A percentile compares a stretch with the other conserved stretches of the same genome.
phyloP scores from a whole-genome alignment of 2,797 vertebrate genomes.

The Sebastes taczanowskii region DNA sequence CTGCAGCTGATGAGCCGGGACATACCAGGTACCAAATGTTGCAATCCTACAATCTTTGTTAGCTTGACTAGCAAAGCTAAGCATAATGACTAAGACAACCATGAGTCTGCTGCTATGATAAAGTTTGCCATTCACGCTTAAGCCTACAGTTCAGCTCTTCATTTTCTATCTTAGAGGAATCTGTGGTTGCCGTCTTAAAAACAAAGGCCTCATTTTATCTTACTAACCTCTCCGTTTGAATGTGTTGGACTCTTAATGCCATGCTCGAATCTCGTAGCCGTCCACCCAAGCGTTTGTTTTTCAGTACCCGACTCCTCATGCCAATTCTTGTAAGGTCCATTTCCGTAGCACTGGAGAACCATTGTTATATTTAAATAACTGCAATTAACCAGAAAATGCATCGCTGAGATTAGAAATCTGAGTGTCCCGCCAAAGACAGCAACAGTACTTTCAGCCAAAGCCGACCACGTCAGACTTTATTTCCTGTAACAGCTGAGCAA shows the following conservation, averaged over 20 bases:
- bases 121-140: slow-evolving; percentile 42
- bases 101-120: slow-evolving; percentile 40
- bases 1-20: slow-evolving; percentile 20
- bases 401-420: not conserved
- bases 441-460: slow-evolving; percentile 7
- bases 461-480: slow-evolving; percentile 14
- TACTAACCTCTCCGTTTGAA: slow-evolving; percentile 9
- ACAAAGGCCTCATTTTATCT: slow-evolving; percentile 42
- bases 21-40: slow-evolving; percentile 13
- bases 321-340: not conserved
- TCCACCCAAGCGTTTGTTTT: not conserved
- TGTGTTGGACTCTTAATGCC: slow-evolving; percentile 17
- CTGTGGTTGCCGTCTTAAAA: slow-evolving; percentile 35
- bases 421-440: not conserved
- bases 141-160: slow-evolving; percentile 37
- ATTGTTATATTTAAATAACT: slow-evolving; percentile 2
- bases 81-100: slow-evolving; percentile 38
- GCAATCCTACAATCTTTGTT: slow-evolving; percentile 24
- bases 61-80: slow-evolving; percentile 49
- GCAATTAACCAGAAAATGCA: not conserved
- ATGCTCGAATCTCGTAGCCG: slow-evolving; percentile 1
- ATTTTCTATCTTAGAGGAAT: slow-evolving; percentile 26
- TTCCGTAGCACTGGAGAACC: not conserved
- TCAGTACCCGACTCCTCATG: not conserved
- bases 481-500: slow-evolving; percentile 21